Evolutionary conservation across 2,888 invertebrate genomes (phyloP), one percentile per base, ranked within the genome.

Genomic region (Rapana venosa): DNA sequence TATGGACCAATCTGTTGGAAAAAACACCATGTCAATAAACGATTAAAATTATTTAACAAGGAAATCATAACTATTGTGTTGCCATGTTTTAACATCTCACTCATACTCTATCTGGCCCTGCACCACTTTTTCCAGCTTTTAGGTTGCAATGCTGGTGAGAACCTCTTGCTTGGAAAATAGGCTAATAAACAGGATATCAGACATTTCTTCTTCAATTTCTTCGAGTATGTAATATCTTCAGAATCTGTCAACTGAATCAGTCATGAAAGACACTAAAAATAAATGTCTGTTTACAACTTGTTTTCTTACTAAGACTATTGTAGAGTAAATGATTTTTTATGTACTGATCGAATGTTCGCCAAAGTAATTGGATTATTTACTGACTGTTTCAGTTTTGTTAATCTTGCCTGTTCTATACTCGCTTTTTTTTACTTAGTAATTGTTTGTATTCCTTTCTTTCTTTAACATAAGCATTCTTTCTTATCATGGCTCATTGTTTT

Each of bases 391-490:
- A 74, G 74, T n/a, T 74, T 47, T 47, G 47, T 47, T 47, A 47
- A 47, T 47, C 47, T 47, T 47, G 47, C 47, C 47, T 47, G 47
- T 5, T 47, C 47, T n/a, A 47, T 5, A 47, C 47, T 47, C 47
- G 2, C 47, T 47, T 47, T 74, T 74, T 74, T 74, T n/a, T 26
- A n/a, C 5, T 11, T 6, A 74, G 30, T 74, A 74, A n/a, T 6
- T 74, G 74, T 74, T 74, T 74, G n/a, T 74, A 74, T 74, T 74
- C 74, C n/a, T 74, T 74, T n/a, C 30, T 74, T 74, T 74, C n/a
- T n/a, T 11, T 74, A n/a, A 30, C 11, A 1, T 74, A 74, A 15
- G 13, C n/a, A 5, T 1, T 74, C 11, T 74, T 8, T 74, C n/a
- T 74, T 74, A 5, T 30, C 8, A 22, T 74, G 22, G n/a, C 26